These are phyloP conservation scores for Hypomecis punctinalis DNA, from an alignment of 2,888 invertebrate genomes.

Conservation along the genomic window DNA sequence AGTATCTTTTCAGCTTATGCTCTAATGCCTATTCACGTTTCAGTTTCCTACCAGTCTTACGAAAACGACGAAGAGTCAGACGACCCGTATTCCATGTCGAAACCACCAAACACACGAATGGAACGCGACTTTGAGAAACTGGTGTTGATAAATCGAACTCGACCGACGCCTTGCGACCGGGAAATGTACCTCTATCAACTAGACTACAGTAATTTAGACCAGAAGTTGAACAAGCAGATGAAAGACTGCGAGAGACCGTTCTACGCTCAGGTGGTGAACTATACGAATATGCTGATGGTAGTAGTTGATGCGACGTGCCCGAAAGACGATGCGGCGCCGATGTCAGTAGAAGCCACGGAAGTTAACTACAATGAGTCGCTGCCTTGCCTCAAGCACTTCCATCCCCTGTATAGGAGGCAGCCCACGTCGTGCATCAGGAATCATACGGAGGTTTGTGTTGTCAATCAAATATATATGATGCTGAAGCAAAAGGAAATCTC, in stretches of 20 bases:
- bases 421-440: constrained; percentile 91
- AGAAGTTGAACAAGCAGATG: constrained; percentile 76
- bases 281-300: constrained; percentile 91
- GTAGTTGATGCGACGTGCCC: constrained; percentile 89
- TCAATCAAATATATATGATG: not conserved
- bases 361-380: constrained; percentile 86
- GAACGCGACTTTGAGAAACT: constrained; percentile 87
- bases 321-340: constrained; percentile 73
- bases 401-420: constrained; percentile 87
- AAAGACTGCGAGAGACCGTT: constrained; percentile 85
- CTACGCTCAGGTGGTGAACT: constrained; percentile 89
- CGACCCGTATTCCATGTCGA: constrained; percentile 63
- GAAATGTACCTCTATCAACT: constrained; percentile 86
- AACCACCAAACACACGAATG: constrained; percentile 70
- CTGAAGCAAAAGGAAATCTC: too few species aligned
- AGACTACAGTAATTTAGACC: constrained; percentile 77
- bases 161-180: constrained; percentile 94
- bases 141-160: constrained; percentile 90
- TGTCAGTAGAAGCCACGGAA: constrained; percentile 74
- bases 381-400: constrained; percentile 84
- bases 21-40: constrained; percentile 32
- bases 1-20: not conserved
- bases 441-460: constrained; percentile 87
- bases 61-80: constrained; percentile 81
- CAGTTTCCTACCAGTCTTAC: constrained; percentile 74